phyloP scores from a whole-genome alignment of 2,797 vertebrate genomes.

The Coreius guichenoti region DNA sequence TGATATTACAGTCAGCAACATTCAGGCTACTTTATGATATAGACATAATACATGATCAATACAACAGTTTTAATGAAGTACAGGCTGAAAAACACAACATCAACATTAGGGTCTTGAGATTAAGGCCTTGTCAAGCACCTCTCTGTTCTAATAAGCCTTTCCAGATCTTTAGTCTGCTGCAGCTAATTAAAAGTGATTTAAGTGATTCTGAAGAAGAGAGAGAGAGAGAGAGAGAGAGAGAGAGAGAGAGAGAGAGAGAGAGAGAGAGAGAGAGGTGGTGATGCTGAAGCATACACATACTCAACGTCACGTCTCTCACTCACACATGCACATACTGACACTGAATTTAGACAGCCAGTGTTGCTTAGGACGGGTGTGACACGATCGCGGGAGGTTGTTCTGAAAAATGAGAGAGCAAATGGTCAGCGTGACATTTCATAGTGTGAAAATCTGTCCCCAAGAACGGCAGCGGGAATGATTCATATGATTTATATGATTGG shows the following conservation, averaged over 20 bases:
- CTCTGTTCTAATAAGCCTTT: constrained; percentile 26
- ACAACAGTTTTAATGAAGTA: constrained; percentile 4
- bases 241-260: background rate
- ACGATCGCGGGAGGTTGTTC: constrained; percentile 25
- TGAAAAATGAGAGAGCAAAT: constrained; percentile 27
- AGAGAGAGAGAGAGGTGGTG: background rate
- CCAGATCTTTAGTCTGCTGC: background rate
- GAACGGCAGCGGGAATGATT: constrained; percentile 25
- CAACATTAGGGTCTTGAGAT: background rate
- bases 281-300: background rate
- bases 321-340: constrained; percentile 28
- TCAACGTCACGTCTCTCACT: constrained; percentile 16
- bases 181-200: constrained; percentile 40
- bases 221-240: too few relatives aligned
- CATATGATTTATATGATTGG: constrained; percentile 29
- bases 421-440: constrained; percentile 41
- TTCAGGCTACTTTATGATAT: background rate
- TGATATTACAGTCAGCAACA: too few relatives aligned
- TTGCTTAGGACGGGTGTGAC: constrained; percentile 23
- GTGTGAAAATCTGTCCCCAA: constrained; percentile 41
- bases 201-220: constrained; percentile 11
- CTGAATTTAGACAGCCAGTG: constrained; percentile 14
- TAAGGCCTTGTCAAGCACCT: constrained; percentile 11
- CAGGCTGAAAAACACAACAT: constrained; percentile 2
- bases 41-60: background rate